These are phyloP conservation scores for Catocala sponsa DNA, from an alignment of 2,888 invertebrate genomes.

Conservation along the genomic window DNA sequence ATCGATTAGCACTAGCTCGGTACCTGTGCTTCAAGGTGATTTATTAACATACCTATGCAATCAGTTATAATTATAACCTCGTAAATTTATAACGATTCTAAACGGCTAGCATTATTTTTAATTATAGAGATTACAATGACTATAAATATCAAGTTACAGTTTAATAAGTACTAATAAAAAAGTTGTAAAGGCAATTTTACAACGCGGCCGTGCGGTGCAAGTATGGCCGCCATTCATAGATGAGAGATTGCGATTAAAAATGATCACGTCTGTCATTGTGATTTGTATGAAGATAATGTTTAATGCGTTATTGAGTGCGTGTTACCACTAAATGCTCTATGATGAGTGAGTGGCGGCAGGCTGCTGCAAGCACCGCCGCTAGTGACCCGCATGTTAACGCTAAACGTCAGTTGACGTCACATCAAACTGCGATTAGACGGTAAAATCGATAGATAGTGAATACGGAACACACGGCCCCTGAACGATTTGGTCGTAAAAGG, in stretches of 20 bases:
- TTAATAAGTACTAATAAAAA: constrained; percentile 27
- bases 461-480: constrained; percentile 38
- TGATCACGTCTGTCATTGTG: neutral
- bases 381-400: constrained; percentile 31
- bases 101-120: constrained; percentile 18
- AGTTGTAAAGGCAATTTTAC: constrained; percentile 23
- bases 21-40: too few relatives aligned
- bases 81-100: constrained; percentile 15
- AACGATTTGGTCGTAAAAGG: constrained; percentile 73
- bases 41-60: neutral
- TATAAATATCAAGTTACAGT: constrained; percentile 25
- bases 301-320: too few relatives aligned
- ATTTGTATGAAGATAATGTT: too few relatives aligned
- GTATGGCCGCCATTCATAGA: neutral
- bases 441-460: constrained; percentile 56
- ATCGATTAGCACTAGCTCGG: too few relatives aligned
- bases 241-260: constrained; percentile 1
- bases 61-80: constrained; percentile 18
- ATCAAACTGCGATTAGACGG: constrained; percentile 55
- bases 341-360: too few relatives aligned
- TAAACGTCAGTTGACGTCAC: constrained; percentile 47
- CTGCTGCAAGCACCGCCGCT: constrained; percentile 6
- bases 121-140: constrained; percentile 20
- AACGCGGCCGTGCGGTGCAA: constrained; percentile 6
- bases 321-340: too few relatives aligned